Conservation (phyloP, 2,888 invertebrate genomes). For the Drosophila rubida region DNA sequence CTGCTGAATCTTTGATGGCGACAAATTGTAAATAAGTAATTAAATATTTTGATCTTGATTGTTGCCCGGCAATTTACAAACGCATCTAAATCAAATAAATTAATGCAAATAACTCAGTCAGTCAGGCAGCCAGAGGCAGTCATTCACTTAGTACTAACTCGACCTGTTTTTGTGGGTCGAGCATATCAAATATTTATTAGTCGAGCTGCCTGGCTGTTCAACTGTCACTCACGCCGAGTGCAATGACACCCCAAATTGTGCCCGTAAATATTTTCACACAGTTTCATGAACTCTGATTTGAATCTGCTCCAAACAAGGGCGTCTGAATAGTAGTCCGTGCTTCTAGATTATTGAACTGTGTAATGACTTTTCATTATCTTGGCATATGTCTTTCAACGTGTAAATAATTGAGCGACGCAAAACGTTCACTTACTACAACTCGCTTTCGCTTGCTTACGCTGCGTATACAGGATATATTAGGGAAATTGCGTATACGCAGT, state of each 20-base stretch:
- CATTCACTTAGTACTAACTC: conserved; percentile 26
- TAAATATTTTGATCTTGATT: conserved; percentile 17
- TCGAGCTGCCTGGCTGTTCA: conserved; percentile 34
- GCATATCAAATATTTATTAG: conserved; percentile 45
- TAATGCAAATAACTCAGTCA: conserved; percentile 52
- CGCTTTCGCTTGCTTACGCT: neutral
- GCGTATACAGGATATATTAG: conserved; percentile 7
- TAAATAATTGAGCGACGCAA: neutral
- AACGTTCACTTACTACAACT: neutral
- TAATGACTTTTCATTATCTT: neutral
- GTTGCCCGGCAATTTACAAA: conserved; percentile 13
- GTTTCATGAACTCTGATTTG: conserved; percentile 14
- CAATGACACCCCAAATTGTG: conserved; percentile 24
- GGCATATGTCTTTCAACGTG: neutral
- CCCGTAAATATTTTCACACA: conserved; percentile 18
- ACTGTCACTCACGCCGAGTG: conserved; percentile 17
- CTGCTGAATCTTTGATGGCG: conserved; percentile 9
- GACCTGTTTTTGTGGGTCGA: conserved; percentile 16
- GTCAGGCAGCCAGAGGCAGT: too few species aligned
- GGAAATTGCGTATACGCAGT: conserved; percentile 34
- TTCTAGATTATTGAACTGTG: neutral
- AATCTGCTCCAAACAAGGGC: neutral
- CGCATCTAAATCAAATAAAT: conserved; percentile 52
- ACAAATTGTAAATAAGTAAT: conserved; percentile 12
- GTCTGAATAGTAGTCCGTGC: too few species aligned